Evolutionary conservation across 2,888 invertebrate genomes (phyloP).

Genomic region (Argyra leucocephala): DNA sequence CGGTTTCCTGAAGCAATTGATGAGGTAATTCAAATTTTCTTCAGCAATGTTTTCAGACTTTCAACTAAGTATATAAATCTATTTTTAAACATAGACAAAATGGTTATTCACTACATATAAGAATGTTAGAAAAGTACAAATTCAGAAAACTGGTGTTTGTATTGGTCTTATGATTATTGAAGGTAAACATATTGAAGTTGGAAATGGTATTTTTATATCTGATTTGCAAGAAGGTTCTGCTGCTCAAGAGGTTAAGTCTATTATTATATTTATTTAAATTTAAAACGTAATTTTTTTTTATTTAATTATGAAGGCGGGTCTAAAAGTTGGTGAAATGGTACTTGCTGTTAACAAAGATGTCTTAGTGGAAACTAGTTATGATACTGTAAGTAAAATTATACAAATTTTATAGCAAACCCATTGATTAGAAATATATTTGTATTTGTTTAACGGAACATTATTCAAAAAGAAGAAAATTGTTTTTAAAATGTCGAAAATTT

Average conservation of each 20-base stretch:
- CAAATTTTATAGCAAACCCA: not conserved
- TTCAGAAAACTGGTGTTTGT: slow-evolving; percentile 70
- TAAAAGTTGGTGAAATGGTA: slow-evolving; percentile 95
- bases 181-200: slow-evolving; percentile 83
- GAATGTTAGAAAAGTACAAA: slow-evolving; percentile 67
- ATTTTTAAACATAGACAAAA: slow-evolving; percentile 18
- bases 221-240: slow-evolving; percentile 85
- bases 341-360: slow-evolving; percentile 91
- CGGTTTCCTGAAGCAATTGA: slow-evolving; percentile 77
- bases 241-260: slow-evolving; percentile 74
- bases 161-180: slow-evolving; percentile 93
- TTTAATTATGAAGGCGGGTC: slow-evolving; percentile 58
- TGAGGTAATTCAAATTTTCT: slow-evolving; percentile 65
- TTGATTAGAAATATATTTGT: too few species aligned
- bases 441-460: too few species aligned
- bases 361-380: slow-evolving; percentile 74
- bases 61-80: too few species aligned
- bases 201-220: slow-evolving; percentile 85
- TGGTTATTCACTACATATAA: slow-evolving; percentile 49
- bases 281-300: not conserved
- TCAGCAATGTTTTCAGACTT: not conserved
- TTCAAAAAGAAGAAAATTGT: not conserved
- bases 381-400: slow-evolving; percentile 57
- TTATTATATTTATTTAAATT: slow-evolving; percentile 10
- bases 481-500: not conserved